Base-by-base conservation (phyloP, 2,888 invertebrate species). In the Caenorhabditis sulstoni region DNA sequence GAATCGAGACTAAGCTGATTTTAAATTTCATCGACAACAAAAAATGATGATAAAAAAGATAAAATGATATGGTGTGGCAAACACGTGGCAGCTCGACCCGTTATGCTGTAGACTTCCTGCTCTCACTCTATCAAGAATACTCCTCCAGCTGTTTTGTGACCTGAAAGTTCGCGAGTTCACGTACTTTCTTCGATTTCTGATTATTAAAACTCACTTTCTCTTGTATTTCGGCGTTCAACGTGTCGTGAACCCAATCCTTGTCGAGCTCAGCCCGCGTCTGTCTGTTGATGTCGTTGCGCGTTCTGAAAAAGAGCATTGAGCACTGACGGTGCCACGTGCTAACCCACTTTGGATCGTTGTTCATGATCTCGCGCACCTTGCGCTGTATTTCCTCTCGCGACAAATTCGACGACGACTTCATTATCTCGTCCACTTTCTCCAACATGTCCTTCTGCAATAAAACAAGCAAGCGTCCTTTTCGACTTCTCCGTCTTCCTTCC, bases 361-460 rank as follows among this genome's bases (percentile, higher is more conserved):
- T 39, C 0, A 78, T 59, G 12, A n/a, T 50, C 9, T 53, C 58
- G 5, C 67, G 22, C 47, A 79, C 64, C 47, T 64, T 47, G 39
- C 64, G 47, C 44, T 74, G 68, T 8, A 79, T 52, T 8, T 68
- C 74, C n/a, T 79, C 79, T 58, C 47, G 61, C n/a, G 66, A 49
- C 4, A 35, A 18, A 52, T 67, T 68, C n/a, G 23, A 8, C 2
- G 65, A 49, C 11, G 41, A 20, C 49, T 64, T 68, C 41, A 74
- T 29, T 5, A 79, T 67, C 35, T 50, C 37, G 41, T 79, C 68
- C 18, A 79, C 74, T 59, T 64, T 74, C 16, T n/a, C 53, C 50
- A 65, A 16, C 52, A 65, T 53, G 20, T 79, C 74, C 37, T 64
- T 68, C 73, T 79, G 50, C 35, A 66, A 66, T 23, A 55, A n/a